A percentile compares a stretch with the other conserved stretches of the same genome.
phyloP scores from a whole-genome alignment of 2,888 invertebrate genomes.

The Drosophila recens region DNA sequence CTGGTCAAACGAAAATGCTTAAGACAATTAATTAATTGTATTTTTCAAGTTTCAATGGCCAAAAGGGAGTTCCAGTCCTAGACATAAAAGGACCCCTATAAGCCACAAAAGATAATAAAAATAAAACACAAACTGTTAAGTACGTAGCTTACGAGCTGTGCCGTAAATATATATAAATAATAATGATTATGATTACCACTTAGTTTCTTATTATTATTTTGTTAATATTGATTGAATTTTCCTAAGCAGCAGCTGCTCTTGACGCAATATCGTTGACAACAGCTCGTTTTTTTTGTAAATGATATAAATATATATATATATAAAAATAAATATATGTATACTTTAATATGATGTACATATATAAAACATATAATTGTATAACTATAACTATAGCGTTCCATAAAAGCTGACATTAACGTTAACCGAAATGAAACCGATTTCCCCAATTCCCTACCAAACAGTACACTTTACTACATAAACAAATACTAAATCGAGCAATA shows the following conservation, averaged over 20 bases:
- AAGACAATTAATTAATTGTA: conserved; percentile 47
- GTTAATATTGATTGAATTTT: conserved; percentile 56
- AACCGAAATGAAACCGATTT: conserved; percentile 51
- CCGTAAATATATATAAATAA: conserved; percentile 48
- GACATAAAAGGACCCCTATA: conserved; percentile 36
- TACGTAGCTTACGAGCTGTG: conserved; percentile 47
- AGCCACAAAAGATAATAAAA: conserved; percentile 12
- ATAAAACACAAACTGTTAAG: conserved; percentile 29
- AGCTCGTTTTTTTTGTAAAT: conserved; percentile 64
- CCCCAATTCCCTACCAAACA: conserved; percentile 3
- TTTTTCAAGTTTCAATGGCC: conserved; percentile 45
- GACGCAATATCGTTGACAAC: conserved; percentile 26
- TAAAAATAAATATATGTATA: conserved; percentile 50
- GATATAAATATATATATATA: conserved; percentile 46
- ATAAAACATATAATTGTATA: conserved; percentile 66
- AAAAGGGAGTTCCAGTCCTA: conserved; percentile 50
- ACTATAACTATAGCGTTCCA: conserved; percentile 61
- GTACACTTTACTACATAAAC: conserved; percentile 6
- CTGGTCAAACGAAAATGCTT: conserved; percentile 69
- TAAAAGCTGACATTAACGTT: conserved; percentile 45
- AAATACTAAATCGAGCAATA: conserved; percentile 43
- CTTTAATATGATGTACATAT: conserved; percentile 57
- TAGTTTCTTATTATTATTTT: conserved; percentile 43
- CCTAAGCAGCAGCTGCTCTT: conserved; percentile 50
- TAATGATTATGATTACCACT: conserved; percentile 32